These are phyloP conservation scores for Sitophilus oryzae DNA, from an alignment of 1,140 invertebrate species.

Conservation along the genomic window DNA sequence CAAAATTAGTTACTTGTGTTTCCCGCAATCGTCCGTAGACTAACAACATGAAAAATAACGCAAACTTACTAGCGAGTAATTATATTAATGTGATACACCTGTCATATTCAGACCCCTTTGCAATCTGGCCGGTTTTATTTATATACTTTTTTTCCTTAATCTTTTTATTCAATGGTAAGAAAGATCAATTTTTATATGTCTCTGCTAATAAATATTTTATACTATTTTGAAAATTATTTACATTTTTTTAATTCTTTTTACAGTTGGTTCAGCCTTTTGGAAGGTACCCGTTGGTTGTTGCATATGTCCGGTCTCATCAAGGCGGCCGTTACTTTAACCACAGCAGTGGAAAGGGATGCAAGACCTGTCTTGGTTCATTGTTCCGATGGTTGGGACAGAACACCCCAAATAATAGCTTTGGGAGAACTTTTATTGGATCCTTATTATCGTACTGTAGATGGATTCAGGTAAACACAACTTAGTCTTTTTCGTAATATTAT, in stretches of 20 bases:
- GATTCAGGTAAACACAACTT: conserved; percentile 24
- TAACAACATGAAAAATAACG: too few relatives aligned
- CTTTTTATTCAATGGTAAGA: too few relatives aligned
- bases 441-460: conserved; percentile 83
- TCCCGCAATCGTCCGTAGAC: too few relatives aligned
- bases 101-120: too few relatives aligned
- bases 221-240: conserved; percentile 1
- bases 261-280: conserved; percentile 83
- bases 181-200: too few relatives aligned
- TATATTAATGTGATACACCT: too few relatives aligned
- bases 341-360: conserved; percentile 74
- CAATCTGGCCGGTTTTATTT: too few relatives aligned
- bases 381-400: conserved; percentile 96
- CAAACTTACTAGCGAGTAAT: too few relatives aligned
- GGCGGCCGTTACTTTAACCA: conserved; percentile 71
- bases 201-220: conserved; percentile 6
- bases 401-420: conserved; percentile 87
- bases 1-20: too few relatives aligned
- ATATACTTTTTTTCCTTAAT: too few relatives aligned
- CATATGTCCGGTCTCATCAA: conserved; percentile 79
- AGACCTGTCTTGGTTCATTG: conserved; percentile 92
- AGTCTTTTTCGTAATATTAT: neutral
- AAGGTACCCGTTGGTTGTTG: conserved; percentile 85
- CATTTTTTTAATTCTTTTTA: conserved; percentile 28
- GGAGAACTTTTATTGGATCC: conserved; percentile 90